Evolutionary conservation across 2,113 vertebrate genomes (phyloP), one percentile per base, ranked within the genome.

Genomic region (Ammodytes marinus): DNA sequence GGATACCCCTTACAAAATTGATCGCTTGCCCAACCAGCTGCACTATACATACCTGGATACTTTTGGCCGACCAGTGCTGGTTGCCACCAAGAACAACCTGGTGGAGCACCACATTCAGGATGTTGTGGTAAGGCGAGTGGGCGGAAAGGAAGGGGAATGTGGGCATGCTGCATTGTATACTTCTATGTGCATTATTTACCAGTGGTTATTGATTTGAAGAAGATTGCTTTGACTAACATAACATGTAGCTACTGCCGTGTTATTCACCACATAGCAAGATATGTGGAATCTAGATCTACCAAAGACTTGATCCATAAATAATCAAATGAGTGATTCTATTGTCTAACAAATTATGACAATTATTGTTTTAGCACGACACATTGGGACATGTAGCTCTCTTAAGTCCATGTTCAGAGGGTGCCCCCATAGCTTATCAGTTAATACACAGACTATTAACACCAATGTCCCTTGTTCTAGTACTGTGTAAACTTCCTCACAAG

Each of bases 61-160:
- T 0, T 99, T 99, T 37, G 98, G 98, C 61, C 96, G 98, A 8
- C 97, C 98, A 0, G 98, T 99, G 81, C 95, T 99, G 64, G 96
- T 99, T 3, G 98, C 97, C 64, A 96, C 96, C 43, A 99, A 99
- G 95, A 96, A 49, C 74, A 99, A 99, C 72, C 92, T 99, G 88
- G 98, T 99, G 74, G 98, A 99, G 83, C 97, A 99, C 92, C 98
- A 99, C 88, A 99, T 99, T 86, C 98, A 99, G 90, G 98, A 99
- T 87, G 94, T 99, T 0, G 98, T 99, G 96, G 98, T 99, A 86
- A 94, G 96, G 71, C 0, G 0, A 49, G 42, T 17, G 2, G 3
- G 40, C 55, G 43, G 63, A 73, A 69, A 49, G n/a, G 8, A 43
- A 6, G 6, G 17, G 0, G n/a, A 10, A 50, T 37, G 9, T 17